Evolutionary conservation across 2,888 invertebrate genomes (phyloP).

Genomic region (Lepeophtheirus nordmannii): DNA sequence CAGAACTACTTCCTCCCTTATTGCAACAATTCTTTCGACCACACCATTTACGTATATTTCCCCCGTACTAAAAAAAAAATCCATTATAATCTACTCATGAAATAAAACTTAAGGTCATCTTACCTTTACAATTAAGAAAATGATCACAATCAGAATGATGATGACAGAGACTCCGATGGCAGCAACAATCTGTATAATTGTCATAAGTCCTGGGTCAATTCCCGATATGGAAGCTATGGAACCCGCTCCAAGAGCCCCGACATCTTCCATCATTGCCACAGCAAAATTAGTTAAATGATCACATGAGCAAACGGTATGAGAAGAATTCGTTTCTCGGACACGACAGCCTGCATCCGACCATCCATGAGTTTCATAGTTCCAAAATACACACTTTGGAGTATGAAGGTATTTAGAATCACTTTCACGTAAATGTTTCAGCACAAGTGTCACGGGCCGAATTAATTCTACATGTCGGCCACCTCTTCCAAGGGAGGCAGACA

Average conservation of each 20-base stretch:
- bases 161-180: not conserved
- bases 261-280: conserved; percentile 28
- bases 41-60: not conserved
- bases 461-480: conserved; percentile 72
- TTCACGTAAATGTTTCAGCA: conserved; percentile 58
- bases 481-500: conserved; percentile 63
- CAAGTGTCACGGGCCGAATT: conserved; percentile 63
- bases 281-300: conserved; percentile 29
- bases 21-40: conserved; percentile 1
- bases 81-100: no score
- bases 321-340: conserved; percentile 55
- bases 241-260: conserved; percentile 26
- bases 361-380: conserved; percentile 61
- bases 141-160: conserved; percentile 1
- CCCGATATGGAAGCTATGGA: conserved; percentile 24
- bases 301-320: conserved; percentile 28
- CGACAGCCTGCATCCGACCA: conserved; percentile 82
- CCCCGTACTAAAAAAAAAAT: conserved; percentile 1
- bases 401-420: conserved; percentile 60
- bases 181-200: conserved; percentile 19
- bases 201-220: not conserved
- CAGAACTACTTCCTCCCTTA: not conserved
- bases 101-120: not conserved
- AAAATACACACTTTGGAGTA: conserved; percentile 78
- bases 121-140: conserved; percentile 19